A percentile compares a stretch with the other conserved stretches of the same genome.
Evolutionary conservation across 2,888 invertebrate genomes (phyloP).

Genomic region (Slavum lentiscoides): DNA sequence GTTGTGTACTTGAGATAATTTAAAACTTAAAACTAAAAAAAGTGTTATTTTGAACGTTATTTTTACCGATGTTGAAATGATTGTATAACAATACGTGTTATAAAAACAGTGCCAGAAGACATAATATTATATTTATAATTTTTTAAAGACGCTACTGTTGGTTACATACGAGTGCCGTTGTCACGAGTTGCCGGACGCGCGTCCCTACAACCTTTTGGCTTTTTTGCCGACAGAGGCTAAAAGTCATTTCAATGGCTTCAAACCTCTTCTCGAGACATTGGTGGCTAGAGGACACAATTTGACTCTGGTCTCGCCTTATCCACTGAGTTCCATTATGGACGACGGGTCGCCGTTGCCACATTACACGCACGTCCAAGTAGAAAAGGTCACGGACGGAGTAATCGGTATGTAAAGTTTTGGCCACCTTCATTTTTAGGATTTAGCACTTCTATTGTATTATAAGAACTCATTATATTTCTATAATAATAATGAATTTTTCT

Average conservation of each 20-base stretch:
- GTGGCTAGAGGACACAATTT: constrained; percentile 40
- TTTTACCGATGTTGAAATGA: neutral
- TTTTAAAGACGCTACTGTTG: constrained; percentile 6
- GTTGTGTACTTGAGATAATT: too few species aligned
- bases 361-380: constrained; percentile 21
- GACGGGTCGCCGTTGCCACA: neutral
- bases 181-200: neutral
- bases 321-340: neutral
- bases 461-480: too few species aligned
- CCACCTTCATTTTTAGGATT: too few species aligned
- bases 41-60: too few species aligned
- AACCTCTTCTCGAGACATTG: constrained; percentile 11
- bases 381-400: neutral
- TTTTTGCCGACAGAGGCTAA: constrained; percentile 23
- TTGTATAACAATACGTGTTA: too few species aligned
- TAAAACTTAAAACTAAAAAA: too few species aligned
- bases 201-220: constrained; percentile 15
- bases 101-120: neutral
- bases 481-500: too few species aligned
- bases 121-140: neutral
- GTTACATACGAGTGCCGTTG: neutral
- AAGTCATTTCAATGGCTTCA: constrained; percentile 41
- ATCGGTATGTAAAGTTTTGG: neutral
- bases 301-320: constrained; percentile 36
- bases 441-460: too few species aligned